Percentiles rank a stretch among this genome's conserved stretches.
Conservation (phyloP, 35 echinoderm and acorn worm genomes). For the Ptychodera flava region DNA sequence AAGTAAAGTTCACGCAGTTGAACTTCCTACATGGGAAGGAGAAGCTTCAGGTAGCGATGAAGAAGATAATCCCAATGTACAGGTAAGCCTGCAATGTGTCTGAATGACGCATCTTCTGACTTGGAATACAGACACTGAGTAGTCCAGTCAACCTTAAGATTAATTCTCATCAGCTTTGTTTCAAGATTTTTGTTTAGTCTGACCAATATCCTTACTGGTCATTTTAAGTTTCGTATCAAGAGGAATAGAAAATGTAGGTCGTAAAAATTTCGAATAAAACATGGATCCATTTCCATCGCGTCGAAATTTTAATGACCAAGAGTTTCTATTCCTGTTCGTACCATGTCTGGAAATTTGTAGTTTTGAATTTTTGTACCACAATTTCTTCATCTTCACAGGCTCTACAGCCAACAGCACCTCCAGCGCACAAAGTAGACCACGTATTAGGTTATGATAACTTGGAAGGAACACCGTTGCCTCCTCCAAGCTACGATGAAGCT, state of each 20-base stretch:
- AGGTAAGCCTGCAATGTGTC: not conserved
- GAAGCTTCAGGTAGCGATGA: conserved; percentile 31
- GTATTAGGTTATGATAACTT: not conserved
- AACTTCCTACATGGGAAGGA: conserved; percentile 17
- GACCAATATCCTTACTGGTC: too few species aligned
- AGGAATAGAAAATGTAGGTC: too few species aligned
- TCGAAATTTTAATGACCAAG: not conserved
- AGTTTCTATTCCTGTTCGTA: not conserved
- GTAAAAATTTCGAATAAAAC: not conserved
- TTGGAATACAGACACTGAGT: too few species aligned
- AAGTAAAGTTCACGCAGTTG: not conserved
- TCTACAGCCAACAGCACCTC: conserved; percentile 5
- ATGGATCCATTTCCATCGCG: not conserved
- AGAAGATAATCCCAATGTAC: conserved; percentile 27
- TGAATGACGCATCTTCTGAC: too few species aligned
- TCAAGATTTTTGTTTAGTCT: too few species aligned
- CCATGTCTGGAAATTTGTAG: not conserved
- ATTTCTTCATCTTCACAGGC: not conserved
- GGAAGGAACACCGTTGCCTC: not conserved
- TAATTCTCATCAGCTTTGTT: too few species aligned
- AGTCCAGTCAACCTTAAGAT: too few species aligned
- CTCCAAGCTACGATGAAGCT: conserved; percentile 1
- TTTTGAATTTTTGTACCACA: not conserved
- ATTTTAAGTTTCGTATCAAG: too few species aligned
- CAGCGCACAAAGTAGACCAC: not conserved